Conservation (phyloP, 2,888 invertebrate species). For the Neria commutata region DNA sequence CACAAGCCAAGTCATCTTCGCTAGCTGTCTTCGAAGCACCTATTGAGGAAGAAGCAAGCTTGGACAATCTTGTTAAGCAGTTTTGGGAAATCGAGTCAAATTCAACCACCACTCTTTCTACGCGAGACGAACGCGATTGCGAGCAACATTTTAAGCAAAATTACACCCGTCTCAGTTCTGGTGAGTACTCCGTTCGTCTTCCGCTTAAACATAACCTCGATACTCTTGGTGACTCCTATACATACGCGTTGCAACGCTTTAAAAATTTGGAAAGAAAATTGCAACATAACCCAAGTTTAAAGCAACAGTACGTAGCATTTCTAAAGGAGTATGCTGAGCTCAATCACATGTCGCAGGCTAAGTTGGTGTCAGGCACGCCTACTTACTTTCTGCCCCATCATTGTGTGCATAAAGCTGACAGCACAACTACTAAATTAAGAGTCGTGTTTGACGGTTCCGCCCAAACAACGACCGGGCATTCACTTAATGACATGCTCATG, state of each 20-base stretch:
- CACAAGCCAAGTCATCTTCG: slow-evolving; percentile 4
- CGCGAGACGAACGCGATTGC: slow-evolving; percentile 22
- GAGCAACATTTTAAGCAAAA: slow-evolving; percentile 25
- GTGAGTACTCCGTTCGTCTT: slow-evolving; percentile 23
- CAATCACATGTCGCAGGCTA: background rate
- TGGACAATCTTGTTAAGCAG: slow-evolving; percentile 10
- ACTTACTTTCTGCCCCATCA: slow-evolving; percentile 29
- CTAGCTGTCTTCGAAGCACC: background rate
- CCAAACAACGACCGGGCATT: slow-evolving; percentile 15
- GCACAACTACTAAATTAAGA: slow-evolving; percentile 23
- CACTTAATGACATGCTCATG: slow-evolving; percentile 15
- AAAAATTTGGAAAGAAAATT: slow-evolving; percentile 25
- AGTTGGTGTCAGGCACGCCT: background rate
- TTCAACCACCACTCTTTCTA: background rate
- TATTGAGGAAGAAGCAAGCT: slow-evolving; percentile 4
- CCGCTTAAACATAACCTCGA: slow-evolving; percentile 13
- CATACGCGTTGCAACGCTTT: slow-evolving; percentile 25
- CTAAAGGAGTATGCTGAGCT: background rate
- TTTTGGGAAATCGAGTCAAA: slow-evolving; percentile 12
- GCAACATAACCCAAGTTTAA: slow-evolving; percentile 14
- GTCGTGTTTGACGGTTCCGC: slow-evolving; percentile 28
- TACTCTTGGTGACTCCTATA: slow-evolving; percentile 24
- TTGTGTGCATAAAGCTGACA: slow-evolving; percentile 22
- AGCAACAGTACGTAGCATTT: slow-evolving; percentile 18
- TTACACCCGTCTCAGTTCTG: slow-evolving; percentile 12